Percentiles rank a stretch among this genome's conserved stretches.
phyloP scores from a whole-genome alignment of 2,888 invertebrate genomes.

The Xanthostigma xanthostigma region DNA sequence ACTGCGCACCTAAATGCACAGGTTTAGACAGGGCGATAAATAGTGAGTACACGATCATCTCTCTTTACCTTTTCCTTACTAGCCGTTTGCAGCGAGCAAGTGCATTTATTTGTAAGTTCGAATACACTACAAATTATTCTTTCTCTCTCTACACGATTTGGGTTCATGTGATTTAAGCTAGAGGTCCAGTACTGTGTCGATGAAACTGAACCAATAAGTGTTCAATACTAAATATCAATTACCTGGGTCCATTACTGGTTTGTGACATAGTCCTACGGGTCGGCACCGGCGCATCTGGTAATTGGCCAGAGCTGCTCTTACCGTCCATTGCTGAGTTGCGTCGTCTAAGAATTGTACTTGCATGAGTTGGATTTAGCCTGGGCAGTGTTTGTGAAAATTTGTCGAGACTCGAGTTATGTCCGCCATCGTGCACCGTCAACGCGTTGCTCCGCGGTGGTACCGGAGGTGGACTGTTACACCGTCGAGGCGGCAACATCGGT shows the following conservation, averaged over 20 bases:
- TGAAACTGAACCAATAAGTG: no score
- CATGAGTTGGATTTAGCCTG: slow-evolving; percentile 34
- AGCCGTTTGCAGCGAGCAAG: no score
- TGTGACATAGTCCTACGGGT: slow-evolving; percentile 14
- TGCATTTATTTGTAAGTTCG: no score
- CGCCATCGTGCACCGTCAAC: slow-evolving; percentile 3
- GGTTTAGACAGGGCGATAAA: no score
- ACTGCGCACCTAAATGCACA: no score
- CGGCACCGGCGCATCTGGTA: slow-evolving; percentile 17
- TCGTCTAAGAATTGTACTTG: slow-evolving; percentile 38
- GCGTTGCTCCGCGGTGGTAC: slow-evolving; percentile 40
- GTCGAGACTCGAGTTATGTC: slow-evolving; percentile 5
- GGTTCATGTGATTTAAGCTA: no score
- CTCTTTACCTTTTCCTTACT: no score
- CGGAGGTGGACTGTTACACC: slow-evolving; percentile 47
- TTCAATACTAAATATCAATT: slow-evolving; percentile 9
- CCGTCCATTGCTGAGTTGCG: slow-evolving; percentile 33
- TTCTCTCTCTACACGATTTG: no score
- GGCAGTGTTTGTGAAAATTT: slow-evolving; percentile 23
- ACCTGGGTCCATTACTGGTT: slow-evolving; percentile 24
- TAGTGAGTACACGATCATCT: no score
- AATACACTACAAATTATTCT: no score
- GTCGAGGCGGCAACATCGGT: slow-evolving; percentile 52
- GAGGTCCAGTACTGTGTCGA: no score
- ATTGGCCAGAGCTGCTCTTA: slow-evolving; percentile 1